Evolutionary conservation across 2,888 invertebrate genomes (phyloP).

Genomic region (Cryptocheilus praepositus): DNA sequence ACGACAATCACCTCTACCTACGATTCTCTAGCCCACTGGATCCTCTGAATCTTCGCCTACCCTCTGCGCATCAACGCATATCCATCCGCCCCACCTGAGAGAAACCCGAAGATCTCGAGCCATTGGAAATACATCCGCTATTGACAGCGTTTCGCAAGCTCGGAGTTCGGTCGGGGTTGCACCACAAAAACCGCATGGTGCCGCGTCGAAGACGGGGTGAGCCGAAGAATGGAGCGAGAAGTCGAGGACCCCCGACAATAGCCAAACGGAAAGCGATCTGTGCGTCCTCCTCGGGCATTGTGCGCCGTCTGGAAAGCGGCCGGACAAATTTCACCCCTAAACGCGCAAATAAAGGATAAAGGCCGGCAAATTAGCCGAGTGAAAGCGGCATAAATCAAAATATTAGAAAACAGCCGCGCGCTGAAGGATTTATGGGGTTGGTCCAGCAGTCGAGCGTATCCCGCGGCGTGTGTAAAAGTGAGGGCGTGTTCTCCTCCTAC

Average conservation of each 20-base stretch:
- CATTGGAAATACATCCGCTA: not conserved
- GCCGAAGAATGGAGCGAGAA: not conserved
- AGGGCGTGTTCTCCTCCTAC: constrained; percentile 49
- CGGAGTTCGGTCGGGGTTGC: constrained; percentile 1
- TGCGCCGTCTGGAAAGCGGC: not conserved
- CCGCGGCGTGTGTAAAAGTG: constrained; percentile 55
- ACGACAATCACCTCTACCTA: too few relatives aligned
- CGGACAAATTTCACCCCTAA: constrained; percentile 69
- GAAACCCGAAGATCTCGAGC: not conserved
- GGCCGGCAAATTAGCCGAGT: constrained; percentile 70
- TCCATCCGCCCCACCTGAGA: too few relatives aligned
- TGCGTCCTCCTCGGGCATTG: not conserved
- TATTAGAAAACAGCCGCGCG: constrained; percentile 70
- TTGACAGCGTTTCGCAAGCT: constrained; percentile 1
- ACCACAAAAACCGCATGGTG: constrained; percentile 2
- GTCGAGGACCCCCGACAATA: not conserved
- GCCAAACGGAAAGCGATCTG: not conserved
- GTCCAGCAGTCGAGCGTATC: constrained; percentile 32
- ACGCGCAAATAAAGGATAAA: constrained; percentile 72
- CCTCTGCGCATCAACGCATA: too few relatives aligned
- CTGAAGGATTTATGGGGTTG: constrained; percentile 73
- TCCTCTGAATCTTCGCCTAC: too few relatives aligned
- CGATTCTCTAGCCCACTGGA: too few relatives aligned
- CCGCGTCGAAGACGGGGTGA: not conserved
- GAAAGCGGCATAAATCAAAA: constrained; percentile 74